A percentile compares a stretch with the other conserved stretches of the same genome.
Conservation (phyloP, 1,140 invertebrate species). For the Cydia strobilella region DNA sequence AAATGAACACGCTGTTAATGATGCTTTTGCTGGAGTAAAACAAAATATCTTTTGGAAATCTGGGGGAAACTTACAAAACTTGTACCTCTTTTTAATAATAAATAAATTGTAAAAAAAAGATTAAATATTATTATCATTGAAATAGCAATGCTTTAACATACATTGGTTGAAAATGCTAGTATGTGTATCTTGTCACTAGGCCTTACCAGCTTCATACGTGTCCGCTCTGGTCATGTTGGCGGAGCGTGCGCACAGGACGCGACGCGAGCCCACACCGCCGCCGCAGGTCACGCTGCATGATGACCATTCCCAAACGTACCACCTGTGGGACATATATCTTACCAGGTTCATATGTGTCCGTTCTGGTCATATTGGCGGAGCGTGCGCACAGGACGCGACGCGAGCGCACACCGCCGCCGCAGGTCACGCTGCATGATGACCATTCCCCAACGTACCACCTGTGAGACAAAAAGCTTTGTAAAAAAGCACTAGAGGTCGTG, state of each 20-base stretch:
- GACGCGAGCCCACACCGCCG: constrained; percentile 86
- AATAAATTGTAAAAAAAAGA: too few species aligned
- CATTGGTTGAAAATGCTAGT: too few species aligned
- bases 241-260: constrained; percentile 88
- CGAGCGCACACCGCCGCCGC: constrained; percentile 89
- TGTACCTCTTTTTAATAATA: too few species aligned
- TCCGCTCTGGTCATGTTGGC: constrained; percentile 67
- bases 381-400: constrained; percentile 89
- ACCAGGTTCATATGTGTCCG: constrained; percentile 84
- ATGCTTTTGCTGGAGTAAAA: too few species aligned
- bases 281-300: constrained; percentile 91
- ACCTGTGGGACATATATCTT: constrained; percentile 86
- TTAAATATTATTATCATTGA: too few species aligned
- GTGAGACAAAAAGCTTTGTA: constrained; percentile 53
- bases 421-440: constrained; percentile 90
- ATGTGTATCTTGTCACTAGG: too few species aligned
- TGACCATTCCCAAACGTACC: constrained; percentile 94
- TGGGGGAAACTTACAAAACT: too few species aligned
- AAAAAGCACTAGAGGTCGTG: background rate
- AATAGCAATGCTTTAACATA: too few species aligned
- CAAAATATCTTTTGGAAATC: too few species aligned
- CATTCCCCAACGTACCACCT: constrained; percentile 96
- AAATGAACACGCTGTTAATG: too few species aligned
- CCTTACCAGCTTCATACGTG: constrained; percentile 85
- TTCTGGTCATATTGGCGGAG: constrained; percentile 64